Evolutionary conservation across 2,113 vertebrate species (phyloP).

Genomic region (Cairina moschata): DNA sequence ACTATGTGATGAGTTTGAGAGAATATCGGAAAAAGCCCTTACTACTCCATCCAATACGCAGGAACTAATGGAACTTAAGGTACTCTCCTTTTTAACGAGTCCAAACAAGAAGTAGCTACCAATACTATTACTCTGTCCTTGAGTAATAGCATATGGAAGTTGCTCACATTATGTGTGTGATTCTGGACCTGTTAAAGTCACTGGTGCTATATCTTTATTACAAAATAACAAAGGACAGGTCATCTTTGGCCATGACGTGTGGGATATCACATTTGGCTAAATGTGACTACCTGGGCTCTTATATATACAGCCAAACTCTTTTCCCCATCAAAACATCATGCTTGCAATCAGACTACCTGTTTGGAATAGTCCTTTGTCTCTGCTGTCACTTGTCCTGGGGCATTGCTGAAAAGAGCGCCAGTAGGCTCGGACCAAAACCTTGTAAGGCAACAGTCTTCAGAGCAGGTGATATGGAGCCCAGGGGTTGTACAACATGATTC

Average conservation of each 20-base stretch:
- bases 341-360: neutral
- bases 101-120: neutral
- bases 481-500: neutral
- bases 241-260: neutral
- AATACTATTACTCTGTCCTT: neutral
- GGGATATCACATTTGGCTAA: neutral
- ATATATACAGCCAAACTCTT: neutral
- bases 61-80: constrained; percentile 88
- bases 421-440: neutral
- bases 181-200: neutral
- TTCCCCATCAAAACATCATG: neutral
- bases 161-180: neutral
- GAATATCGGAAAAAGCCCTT: constrained; percentile 86
- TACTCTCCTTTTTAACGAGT: constrained; percentile 41
- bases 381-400: neutral
- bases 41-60: constrained; percentile 84
- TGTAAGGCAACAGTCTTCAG: neutral
- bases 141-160: neutral
- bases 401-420: neutral
- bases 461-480: neutral
- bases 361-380: neutral
- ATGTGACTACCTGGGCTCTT: neutral
- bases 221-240: neutral
- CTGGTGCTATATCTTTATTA: neutral
- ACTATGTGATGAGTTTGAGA: constrained; percentile 86